Percentiles rank a stretch among this genome's conserved stretches.
phyloP scores from a whole-genome alignment of 2,113 vertebrate genomes.

The Bagarius yarrelli region DNA sequence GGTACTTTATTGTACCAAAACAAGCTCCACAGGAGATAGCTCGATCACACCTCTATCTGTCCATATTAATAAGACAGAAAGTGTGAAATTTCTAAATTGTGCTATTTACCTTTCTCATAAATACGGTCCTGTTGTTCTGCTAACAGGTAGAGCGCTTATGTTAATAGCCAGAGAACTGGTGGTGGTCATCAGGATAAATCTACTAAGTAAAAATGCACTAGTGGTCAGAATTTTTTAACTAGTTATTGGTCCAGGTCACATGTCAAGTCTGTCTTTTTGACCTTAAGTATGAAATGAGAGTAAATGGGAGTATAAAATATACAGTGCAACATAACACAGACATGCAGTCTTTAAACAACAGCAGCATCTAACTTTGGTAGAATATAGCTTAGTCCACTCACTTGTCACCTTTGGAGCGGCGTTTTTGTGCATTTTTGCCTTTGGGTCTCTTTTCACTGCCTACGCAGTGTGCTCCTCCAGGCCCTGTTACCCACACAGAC shows the following conservation, averaged over 20 bases:
- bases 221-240: slow-evolving; percentile 71
- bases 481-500: slow-evolving; percentile 87
- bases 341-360: neutral
- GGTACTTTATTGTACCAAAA: slow-evolving; percentile 62
- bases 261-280: slow-evolving; percentile 66
- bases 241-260: slow-evolving; percentile 77
- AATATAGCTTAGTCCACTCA: slow-evolving; percentile 53
- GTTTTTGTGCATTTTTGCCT: slow-evolving; percentile 89
- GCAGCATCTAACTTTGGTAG: neutral
- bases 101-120: neutral
- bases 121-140: neutral
- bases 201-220: slow-evolving; percentile 61
- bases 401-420: slow-evolving; percentile 92
- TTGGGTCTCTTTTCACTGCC: slow-evolving; percentile 93
- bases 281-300: slow-evolving; percentile 57
- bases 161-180: slow-evolving; percentile 6
- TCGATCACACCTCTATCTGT: slow-evolving; percentile 59
- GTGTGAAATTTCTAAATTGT: no score
- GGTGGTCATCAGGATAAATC: slow-evolving; percentile 47
- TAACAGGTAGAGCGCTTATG: neutral
- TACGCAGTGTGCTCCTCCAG: slow-evolving; percentile 85
- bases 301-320: slow-evolving; percentile 43
- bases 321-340: neutral
- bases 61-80: slow-evolving; percentile 47
- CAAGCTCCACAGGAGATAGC: slow-evolving; percentile 65